Evolutionary conservation across 2,888 invertebrate genomes (phyloP), one percentile per base, ranked within the genome.

Genomic region (Stomorhina lunata): DNA sequence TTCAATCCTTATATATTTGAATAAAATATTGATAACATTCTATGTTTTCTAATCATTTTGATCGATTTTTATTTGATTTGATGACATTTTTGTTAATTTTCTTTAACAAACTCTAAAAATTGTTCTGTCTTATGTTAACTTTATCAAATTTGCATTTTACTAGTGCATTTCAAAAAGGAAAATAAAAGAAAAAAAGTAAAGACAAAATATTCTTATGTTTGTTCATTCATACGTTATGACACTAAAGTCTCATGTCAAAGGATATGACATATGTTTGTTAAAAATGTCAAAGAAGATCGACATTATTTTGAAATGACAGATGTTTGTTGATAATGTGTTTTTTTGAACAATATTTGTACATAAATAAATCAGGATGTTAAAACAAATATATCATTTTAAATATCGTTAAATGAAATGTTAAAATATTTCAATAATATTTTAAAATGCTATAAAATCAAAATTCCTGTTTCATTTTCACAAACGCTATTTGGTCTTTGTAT

Each of bases 141-240:
- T n/a, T n/a, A n/a, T n/a, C n/a, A n/a, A n/a, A n/a, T n/a, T n/a
- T n/a, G n/a, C n/a, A n/a, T n/a, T n/a, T n/a, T n/a, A n/a, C n/a
- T n/a, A n/a, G n/a, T n/a, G n/a, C n/a, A n/a, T n/a, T n/a, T n/a
- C n/a, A n/a, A n/a, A n/a, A n/a, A n/a, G n/a, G n/a, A n/a, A n/a
- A n/a, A 25, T n/a, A 29, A 37, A 15, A 68, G 22, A 22, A 68
- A 50, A 34, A 37, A n/a, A 12, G n/a, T 17, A 32, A 29, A 40
- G 40, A 20, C 22, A 65, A 4, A 22, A 59, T 17, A 25, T 37
- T 75, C 81, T 81, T 69, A 50, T 78, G 72, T 81, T 81, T 81
- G 78, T 50, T 73, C 81, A 81, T 78, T 78, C 81, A 81, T 73
- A 81, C 81, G 78, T 78, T 81, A 81, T 81, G 78, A 78, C 68